Evolutionary conservation across 2,113 vertebrate genomes (phyloP), one percentile per base, ranked within the genome.

Genomic region (Euleptes europaea): DNA sequence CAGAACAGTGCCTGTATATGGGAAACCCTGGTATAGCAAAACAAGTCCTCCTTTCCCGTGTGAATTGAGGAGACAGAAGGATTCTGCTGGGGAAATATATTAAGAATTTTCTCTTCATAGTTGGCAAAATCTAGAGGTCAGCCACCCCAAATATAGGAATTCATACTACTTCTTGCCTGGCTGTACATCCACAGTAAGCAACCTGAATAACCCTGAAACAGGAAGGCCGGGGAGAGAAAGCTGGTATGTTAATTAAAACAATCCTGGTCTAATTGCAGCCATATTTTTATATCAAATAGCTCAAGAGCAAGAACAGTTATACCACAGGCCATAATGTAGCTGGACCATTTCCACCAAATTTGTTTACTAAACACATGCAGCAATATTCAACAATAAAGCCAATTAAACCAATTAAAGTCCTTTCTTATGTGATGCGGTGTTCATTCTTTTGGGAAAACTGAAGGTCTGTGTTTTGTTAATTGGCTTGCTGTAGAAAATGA

Each of bases 321-420:
- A 78, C 49, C 35, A 40, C 10, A 78, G 51, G 4, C 51, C 33
- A 23, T 51, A 78, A 78, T 78, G 38, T 60, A 60, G 51, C 75
- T 78, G 75, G 57, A 60, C 19, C 57, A 60, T 33, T 78, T 78
- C 75, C 75, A 57, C n/a, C 33, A 78, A 76, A 60, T 60, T 33
- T 78, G 49, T 78, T 78, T 78, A 78, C 15, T 78, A 60, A 78
- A 78, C 75, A 78, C 38, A 78, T 54, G 57, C 75, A 60, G 31
- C 75, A 38, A 60, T 78, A 78, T 78, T 78, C 60, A 60, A 60
- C 51, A 78, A 38, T 78, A 78, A 54, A 54, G 19, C 74, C 74
- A 76, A 74, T 74, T 74, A 74, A 76, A 54, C 31, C 73, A 51
- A 60, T 78, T 78, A 78, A 78, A 38, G 51, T 33, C 9, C 75